Base-by-base conservation (phyloP, 2,888 invertebrate genomes). In the Campoletis raptor region DNA sequence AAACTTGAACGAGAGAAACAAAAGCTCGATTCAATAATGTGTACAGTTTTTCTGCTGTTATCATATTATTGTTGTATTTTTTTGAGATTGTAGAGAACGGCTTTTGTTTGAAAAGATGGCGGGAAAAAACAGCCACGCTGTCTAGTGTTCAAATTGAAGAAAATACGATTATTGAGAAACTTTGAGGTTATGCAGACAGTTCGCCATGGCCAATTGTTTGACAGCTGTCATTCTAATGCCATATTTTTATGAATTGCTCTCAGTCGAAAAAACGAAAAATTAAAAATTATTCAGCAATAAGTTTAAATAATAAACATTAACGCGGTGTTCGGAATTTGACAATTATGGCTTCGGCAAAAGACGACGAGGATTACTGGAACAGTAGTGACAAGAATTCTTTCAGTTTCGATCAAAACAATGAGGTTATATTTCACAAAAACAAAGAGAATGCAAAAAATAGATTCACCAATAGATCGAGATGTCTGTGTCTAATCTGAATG, bases 361-460 rank as follows among this genome's bases (percentile, higher is more conserved):
- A 96, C 86, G 96, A 96, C 74, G 97, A 97, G 85, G 97, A 96
- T 90, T 98, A 97, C 94, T 98, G 98, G 98, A 97, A 97, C 92
- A 96, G 96, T 57, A 97, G 96, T 90, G 96, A 96, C 90, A 97
- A 96, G 18, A 96, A 96, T 88, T 97, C 97, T 0, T 97, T 97
- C 90, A 97, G 96, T 93, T 98, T 98, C 92, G 97, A 97, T 89
- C 89, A 89, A 76, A 97, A 97, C 86, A 97, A 97, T 90, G 97
- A 97, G 90, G 97, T 96, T 92, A 95, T 84, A 73, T 36, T 64
- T n/a, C 5, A 30, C 76, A 36, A 61, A 37, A 48, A 69, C 54
- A 24, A 52, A 66, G 24, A 72, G 30, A 57, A 80, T 30, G 12
- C 15, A 48, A 30, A 10, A 24, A 57, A 37, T 24, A 52, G 18